phyloP scores from a whole-genome alignment of 2,888 invertebrate genomes.

The Clepsis dumicolana region DNA sequence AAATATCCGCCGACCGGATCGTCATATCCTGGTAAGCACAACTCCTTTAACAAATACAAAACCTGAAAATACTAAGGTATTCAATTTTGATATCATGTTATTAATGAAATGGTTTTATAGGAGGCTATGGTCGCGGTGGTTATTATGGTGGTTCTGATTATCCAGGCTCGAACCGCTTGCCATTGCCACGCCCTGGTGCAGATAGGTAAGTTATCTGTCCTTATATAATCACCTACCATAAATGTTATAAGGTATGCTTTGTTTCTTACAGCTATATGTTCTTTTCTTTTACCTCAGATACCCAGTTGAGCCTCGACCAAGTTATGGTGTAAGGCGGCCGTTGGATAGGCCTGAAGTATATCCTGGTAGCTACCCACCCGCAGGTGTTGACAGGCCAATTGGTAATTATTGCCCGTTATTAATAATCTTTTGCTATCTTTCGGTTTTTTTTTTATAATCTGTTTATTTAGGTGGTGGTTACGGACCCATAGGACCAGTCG shows the following conservation, averaged over 20 bases:
- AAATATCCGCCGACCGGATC: conserved; percentile 87
- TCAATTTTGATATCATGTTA: not conserved
- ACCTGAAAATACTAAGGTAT: not conserved
- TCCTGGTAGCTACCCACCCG: conserved; percentile 79
- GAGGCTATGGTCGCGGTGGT: conserved; percentile 77
- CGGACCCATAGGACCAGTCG: conserved; percentile 59
- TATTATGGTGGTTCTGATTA: conserved; percentile 73
- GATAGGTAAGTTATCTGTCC: conserved; percentile 66
- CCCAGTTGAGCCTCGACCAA: conserved; percentile 77
- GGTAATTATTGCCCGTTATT: conserved; percentile 56
- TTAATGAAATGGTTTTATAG: conserved; percentile 48
- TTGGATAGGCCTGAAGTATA: conserved; percentile 82
- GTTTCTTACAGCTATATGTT: not conserved
- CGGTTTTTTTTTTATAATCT: not conserved
- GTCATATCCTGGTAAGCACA: conserved; percentile 81
- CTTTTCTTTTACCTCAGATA: conserved; percentile 55
- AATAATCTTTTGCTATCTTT: not conserved
- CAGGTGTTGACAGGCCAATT: conserved; percentile 74
- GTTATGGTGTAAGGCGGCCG: conserved; percentile 70
- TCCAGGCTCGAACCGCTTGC: conserved; percentile 65
- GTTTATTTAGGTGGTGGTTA: conserved; percentile 62
- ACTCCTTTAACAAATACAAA: conserved; percentile 27
- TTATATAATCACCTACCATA: not conserved
- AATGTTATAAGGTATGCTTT: not conserved
- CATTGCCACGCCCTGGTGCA: conserved; percentile 74